Percentiles rank a stretch among this genome's conserved stretches.
Conservation (phyloP, 2,797 vertebrate species). For the Enteromius unitaeniatus region DNA sequence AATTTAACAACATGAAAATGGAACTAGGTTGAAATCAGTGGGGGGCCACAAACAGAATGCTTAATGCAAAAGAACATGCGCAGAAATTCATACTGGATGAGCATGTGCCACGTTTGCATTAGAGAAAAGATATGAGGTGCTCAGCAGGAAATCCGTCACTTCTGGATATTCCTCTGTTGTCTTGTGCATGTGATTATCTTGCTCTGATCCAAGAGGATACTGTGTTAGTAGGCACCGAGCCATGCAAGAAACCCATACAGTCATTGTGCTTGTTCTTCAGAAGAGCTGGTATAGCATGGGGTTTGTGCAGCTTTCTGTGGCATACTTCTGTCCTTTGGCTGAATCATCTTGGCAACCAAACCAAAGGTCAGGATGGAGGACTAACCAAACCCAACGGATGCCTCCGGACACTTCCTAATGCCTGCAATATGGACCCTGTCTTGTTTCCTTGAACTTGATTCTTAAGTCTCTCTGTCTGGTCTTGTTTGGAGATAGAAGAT, state of each 20-base stretch:
- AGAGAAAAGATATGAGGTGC: not conserved
- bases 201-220: constrained; percentile 26
- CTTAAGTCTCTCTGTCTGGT: constrained; percentile 14
- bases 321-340: constrained; percentile 2
- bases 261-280: constrained; percentile 11
- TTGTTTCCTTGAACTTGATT: constrained; percentile 15
- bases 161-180: constrained; percentile 20
- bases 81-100: not conserved
- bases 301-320: constrained; percentile 11
- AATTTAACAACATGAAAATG: constrained; percentile 3
- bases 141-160: constrained; percentile 26
- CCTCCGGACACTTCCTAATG: constrained; percentile 23
- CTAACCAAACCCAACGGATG: not conserved
- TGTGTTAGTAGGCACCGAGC: constrained; percentile 34
- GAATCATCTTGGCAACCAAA: constrained; percentile 49
- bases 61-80: not conserved
- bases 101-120: not conserved
- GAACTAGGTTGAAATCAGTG: constrained; percentile 10
- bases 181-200: constrained; percentile 39
- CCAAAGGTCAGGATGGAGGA: not conserved
- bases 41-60: not conserved
- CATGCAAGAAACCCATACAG: not conserved
- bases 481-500: constrained; percentile 35
- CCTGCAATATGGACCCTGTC: constrained; percentile 43
- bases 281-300: constrained; percentile 3